Base-by-base conservation (phyloP, 2,113 vertebrate genomes). In the Bufo gargarizans region DNA sequence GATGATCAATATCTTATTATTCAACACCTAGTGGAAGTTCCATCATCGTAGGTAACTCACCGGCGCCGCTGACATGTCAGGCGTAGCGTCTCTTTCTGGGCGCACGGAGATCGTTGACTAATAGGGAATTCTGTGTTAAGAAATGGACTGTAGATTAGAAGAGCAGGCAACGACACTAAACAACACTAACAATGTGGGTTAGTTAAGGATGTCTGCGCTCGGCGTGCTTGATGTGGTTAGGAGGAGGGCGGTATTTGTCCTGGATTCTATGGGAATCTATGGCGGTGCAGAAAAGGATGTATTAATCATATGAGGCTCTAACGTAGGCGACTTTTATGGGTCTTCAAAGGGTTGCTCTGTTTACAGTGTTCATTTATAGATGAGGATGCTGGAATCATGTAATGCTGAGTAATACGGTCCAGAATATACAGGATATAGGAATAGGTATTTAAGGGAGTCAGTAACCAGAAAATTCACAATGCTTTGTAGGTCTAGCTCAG, bases 131-230 rank as follows among this genome's bases (percentile, higher is more conserved):
- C 8, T 49, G 33, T 33, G 33, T 33, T 33, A 33, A 33, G 33
- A 33, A 33, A 33, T 33, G 33, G 50, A 56, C n/a, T 14, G 8
- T 11, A 77, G 76, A 77, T 55, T 77, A 77, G 20, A n/a, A 12
- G 19, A 22, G 76, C 9, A 53, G 22, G 19, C 49, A 20, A 49
- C 16, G 1, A 16, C 45, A 19, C 9, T 22, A 49, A 53, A 77
- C n/a, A 77, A 78, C 77, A 79, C 77, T 78, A 79, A 79, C 77
- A 65, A 63, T 65, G 80, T 13, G 80, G 80, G 43, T 82, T 82
- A 82, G 80, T 65, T 82, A 82, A 49, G 77, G 77, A 22, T 56
- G 50, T 79, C 77, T 56, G n/a, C 74, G 50, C 74, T 77, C 33
- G 8, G 13, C 19, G 47, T n/a, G 33, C n/a, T 55, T 79, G 50